These are phyloP conservation scores for Apocheima hispidaria DNA, from an alignment of 2,888 invertebrate species.

Conservation along the genomic window DNA sequence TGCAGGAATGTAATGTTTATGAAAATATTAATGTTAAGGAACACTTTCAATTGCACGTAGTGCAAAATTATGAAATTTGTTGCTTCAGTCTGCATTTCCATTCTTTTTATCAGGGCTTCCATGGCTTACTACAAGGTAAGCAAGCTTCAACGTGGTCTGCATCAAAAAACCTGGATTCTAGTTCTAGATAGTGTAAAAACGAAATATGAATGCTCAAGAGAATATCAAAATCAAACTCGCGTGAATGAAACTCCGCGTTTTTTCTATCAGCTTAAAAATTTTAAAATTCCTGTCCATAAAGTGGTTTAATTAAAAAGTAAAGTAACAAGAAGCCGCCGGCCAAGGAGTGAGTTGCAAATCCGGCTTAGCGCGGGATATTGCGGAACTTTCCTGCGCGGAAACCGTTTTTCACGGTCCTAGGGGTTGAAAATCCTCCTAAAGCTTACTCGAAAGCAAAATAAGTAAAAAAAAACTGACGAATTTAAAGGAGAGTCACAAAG, in stretches of 20 bases:
- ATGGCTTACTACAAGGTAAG: too few relatives aligned
- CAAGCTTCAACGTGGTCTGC: too few relatives aligned
- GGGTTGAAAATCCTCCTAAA: slow-evolving; percentile 49
- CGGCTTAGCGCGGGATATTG: slow-evolving; percentile 74
- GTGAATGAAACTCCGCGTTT: background rate
- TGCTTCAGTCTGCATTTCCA: too few relatives aligned
- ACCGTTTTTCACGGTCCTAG: slow-evolving; percentile 69
- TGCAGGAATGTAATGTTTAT: too few relatives aligned
- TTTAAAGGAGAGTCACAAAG: background rate
- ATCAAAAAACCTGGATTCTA: too few relatives aligned
- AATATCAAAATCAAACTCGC: slow-evolving; percentile 1
- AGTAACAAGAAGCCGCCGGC: slow-evolving; percentile 62
- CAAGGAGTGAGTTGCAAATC: slow-evolving; percentile 78
- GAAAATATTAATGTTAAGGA: too few relatives aligned
- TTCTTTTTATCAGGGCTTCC: too few relatives aligned
- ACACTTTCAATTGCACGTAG: too few relatives aligned
- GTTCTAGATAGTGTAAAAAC: too few relatives aligned
- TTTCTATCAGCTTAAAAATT: slow-evolving; percentile 44
- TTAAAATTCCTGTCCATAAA: slow-evolving; percentile 66
- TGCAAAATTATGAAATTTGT: too few relatives aligned
- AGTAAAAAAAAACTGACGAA: background rate
- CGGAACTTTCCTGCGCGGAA: slow-evolving; percentile 68
- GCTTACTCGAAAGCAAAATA: slow-evolving; percentile 34
- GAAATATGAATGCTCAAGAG: background rate
- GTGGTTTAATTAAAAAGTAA: slow-evolving; percentile 80